A percentile compares a stretch with the other conserved stretches of the same genome.
Conservation (phyloP, 2,888 invertebrate genomes). For the Ennomos erosarius region DNA sequence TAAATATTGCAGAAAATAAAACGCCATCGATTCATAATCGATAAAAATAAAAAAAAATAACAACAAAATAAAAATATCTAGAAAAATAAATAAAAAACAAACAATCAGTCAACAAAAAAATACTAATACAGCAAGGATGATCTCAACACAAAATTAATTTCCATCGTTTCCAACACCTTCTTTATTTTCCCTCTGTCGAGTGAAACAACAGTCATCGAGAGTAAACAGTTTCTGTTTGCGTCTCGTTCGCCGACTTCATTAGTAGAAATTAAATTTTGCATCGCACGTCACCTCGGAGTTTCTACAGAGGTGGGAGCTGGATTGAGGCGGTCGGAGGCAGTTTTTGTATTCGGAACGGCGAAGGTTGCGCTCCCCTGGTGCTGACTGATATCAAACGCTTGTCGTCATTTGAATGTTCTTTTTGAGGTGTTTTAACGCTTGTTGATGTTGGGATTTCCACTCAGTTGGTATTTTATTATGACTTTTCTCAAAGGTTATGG, state of each 20-base stretch:
- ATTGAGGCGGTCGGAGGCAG: not conserved
- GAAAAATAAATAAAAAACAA: no score
- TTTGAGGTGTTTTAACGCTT: constrained; percentile 13
- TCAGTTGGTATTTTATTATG: not conserved
- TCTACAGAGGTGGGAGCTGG: not conserved
- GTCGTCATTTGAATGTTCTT: constrained; percentile 10
- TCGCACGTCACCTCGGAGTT: constrained; percentile 35
- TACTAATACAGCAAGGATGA: no score
- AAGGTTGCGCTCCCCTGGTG: constrained; percentile 2
- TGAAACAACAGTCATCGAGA: constrained; percentile 53
- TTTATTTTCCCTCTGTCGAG: constrained; percentile 34
- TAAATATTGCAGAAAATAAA: no score
- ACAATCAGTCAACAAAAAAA: no score
- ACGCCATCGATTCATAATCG: no score
- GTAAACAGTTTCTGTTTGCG: constrained; percentile 42
- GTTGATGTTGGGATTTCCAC: constrained; percentile 1
- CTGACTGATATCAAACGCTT: constrained; percentile 14
- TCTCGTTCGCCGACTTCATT: constrained; percentile 55
- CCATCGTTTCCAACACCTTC: not conserved
- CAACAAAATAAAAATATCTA: no score
- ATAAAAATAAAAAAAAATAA: no score
- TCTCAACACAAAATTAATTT: not conserved
- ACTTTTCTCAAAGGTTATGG: not conserved
- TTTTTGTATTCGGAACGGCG: constrained; percentile 1
- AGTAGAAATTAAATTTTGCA: constrained; percentile 51